These are phyloP conservation scores for Pararge aegeria DNA, from an alignment of 1,140 invertebrate genomes.

Conservation along the genomic window DNA sequence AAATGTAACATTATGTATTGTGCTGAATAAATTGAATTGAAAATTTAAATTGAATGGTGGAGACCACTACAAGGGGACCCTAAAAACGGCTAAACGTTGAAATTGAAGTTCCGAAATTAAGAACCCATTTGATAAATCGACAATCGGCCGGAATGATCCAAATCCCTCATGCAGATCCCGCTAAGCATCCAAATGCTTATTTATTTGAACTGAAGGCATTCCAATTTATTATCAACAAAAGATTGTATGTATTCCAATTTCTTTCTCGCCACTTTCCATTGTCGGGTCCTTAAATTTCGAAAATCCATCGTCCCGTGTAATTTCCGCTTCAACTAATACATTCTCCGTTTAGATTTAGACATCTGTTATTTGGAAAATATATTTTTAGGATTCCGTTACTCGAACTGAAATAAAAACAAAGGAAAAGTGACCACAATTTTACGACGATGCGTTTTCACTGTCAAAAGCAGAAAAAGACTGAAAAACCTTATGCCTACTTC, in stretches of 20 bases:
- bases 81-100: neutral
- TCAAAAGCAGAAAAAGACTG: too few relatives aligned
- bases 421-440: too few relatives aligned
- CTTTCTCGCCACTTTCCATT: neutral
- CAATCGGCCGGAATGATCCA: neutral
- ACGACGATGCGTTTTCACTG: too few relatives aligned
- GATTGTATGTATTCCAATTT: conserved; percentile 9
- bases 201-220: neutral
- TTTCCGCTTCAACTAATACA: conserved; percentile 15
- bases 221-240: conserved; percentile 12
- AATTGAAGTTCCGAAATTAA: neutral
- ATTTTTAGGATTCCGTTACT: neutral
- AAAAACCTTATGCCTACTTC: too few relatives aligned
- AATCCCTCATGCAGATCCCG: conserved; percentile 1
- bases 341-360: conserved; percentile 9
- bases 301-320: conserved; percentile 8
- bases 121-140: neutral
- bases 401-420: neutral
- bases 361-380: conserved; percentile 1
- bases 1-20: too few relatives aligned
- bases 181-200: neutral
- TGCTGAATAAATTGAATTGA: too few relatives aligned
- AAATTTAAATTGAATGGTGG: too few relatives aligned
- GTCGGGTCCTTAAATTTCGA: conserved; percentile 3
- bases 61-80: neutral